Base-by-base conservation (phyloP, 2,797 vertebrate species). In the Aratinga solstitialis region DNA sequence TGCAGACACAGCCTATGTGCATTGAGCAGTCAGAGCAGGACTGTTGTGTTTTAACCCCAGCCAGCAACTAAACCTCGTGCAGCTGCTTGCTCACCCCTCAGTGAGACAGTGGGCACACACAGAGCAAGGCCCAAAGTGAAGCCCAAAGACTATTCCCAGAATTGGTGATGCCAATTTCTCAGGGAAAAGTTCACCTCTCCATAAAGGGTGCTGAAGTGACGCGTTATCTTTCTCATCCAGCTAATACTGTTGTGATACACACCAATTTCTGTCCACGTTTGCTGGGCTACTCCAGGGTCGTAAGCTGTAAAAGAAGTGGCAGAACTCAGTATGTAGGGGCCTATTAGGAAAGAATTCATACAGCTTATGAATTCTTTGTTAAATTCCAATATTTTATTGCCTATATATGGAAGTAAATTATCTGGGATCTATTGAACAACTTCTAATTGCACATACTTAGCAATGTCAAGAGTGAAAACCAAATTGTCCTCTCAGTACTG, bases 151-250 rank as follows among this genome's bases (percentile, higher is more conserved):
- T 66, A 30, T 43, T 71, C 6, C 19, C 13, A 45, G 75, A 54
- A 50, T 32, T 61, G 8, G 8, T 36, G 5, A 59, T 27, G 22
- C 4, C 5, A 4, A 32, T 6, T 54, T 62, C 36, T 66, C 18
- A 84, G 26, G 32, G 11, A 50, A 72, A 45, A 54, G 19, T 75
- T 80, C 20, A 42, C 26, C 5, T 56, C 7, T 54, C 8, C 17
- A 14, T 24, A 48, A 54, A 48, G 24, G 13, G 4, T 29, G 4
- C 36, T 75, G 40, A 61, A 63, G 30, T 80, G 24, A 22, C 10
- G 30, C 0, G 0, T 10, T 36, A 38, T 34, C n/a, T 56, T 80
- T 56, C 65, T 61, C 22, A 30, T 5, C 6, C 22, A 68, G 36
- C 5, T 29, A 62, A 47, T 26, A 26, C 11, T 36, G 13, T n/a